Base-by-base conservation (phyloP, 2,888 invertebrate species). In the Ecliptopera silaceata region DNA sequence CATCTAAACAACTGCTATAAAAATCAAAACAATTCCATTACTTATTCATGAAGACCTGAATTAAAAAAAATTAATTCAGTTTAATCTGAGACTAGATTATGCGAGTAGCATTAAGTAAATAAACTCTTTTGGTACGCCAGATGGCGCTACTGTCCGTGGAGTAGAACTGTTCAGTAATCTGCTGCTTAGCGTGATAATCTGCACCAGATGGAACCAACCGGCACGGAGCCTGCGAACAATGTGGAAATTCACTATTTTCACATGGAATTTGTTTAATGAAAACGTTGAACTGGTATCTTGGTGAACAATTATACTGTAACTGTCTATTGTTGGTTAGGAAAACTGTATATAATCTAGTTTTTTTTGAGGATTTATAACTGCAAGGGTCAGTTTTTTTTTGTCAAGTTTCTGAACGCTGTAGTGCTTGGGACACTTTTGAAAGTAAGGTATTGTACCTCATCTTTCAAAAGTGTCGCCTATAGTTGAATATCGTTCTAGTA, bases 101-200 rank as follows among this genome's bases (percentile, higher is more conserved):
- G 17, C 15, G 22, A 50, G 13, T 31, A 39, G 26, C 36, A 44
- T 41, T 32, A 6, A 20, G 39, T 41, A 41, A 32, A 48, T 48
- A 39, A 48, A 39, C 39, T 29, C 29, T 39, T 26, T 26, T 6
- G 29, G 26, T 11, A 39, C 32, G 13, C 18, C 48, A 48, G 48
- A 39, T 39, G 48, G 48, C 29, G 26, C 31, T 31, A 18, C 15
- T 38, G 38, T 15, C 48, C 48, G 48, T 38, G 1, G 34, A 20
- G 22, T 20, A 20, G 13, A 12, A 26, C 42, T 42, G 10, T 3
- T 8, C 17, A 31, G 18, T 51, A 43, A 42, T 57, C 51, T 47
- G 47, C 38, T 42, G 41, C 41, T 51, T 53, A 41, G 49, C 58
- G 58, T 41, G 48, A 58, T 53, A 58, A 58, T 58, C 58, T 46